Evolutionary conservation across 2,113 vertebrate genomes (phyloP).

Genomic region (Nesoenas mayeri): DNA sequence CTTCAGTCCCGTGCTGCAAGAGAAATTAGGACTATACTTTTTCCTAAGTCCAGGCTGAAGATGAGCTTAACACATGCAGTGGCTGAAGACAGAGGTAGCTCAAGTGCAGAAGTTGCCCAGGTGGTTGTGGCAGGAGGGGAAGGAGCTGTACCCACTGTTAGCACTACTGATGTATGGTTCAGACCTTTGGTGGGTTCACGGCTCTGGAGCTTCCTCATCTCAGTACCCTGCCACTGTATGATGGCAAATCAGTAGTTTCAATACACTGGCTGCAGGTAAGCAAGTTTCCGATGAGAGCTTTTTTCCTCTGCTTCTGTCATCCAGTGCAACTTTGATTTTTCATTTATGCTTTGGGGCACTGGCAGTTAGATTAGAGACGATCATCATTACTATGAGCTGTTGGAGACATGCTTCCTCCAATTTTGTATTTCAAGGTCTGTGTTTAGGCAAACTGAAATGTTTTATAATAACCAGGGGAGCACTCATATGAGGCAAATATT

Average conservation of each 20-base stretch:
- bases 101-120: not conserved
- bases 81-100: not conserved
- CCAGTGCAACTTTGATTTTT: not conserved
- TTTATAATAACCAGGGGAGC: not conserved
- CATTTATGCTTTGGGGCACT: not conserved
- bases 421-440: not conserved
- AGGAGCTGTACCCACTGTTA: fast-evolving
- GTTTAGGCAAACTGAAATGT: not conserved
- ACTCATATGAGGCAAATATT: not conserved
- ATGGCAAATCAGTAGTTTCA: not conserved
- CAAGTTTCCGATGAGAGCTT: not conserved
- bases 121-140: not conserved
- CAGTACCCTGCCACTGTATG: not conserved
- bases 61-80: not conserved
- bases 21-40: not conserved
- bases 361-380: not conserved
- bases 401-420: not conserved
- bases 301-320: not conserved
- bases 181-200: not conserved
- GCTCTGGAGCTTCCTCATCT: not conserved
- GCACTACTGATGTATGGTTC: fast-evolving
- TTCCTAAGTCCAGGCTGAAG: not conserved
- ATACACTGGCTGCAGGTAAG: not conserved
- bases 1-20: not conserved
- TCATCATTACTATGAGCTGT: not conserved